A percentile compares a stretch with the other conserved stretches of the same genome.
phyloP scores from a whole-genome alignment of 2,888 invertebrate genomes.

The Herminia tarsipennalis region DNA sequence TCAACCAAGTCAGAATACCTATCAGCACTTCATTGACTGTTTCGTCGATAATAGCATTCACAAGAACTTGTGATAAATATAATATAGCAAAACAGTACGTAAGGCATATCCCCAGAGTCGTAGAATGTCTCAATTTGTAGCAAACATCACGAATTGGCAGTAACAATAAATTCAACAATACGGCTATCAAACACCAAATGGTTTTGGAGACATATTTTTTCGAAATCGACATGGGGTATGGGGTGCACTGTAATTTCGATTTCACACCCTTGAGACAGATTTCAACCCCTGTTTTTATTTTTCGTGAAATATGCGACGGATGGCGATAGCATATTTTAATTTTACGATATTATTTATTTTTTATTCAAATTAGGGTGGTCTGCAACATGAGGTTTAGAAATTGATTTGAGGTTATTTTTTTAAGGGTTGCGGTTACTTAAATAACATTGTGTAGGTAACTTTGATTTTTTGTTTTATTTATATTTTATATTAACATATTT shows the following conservation, averaged over 20 bases:
- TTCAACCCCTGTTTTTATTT: constrained; percentile 55
- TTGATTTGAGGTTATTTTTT: no score
- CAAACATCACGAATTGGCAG: constrained; percentile 35
- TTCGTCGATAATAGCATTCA: not conserved
- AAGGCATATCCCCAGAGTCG: constrained; percentile 8
- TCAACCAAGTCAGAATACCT: no score
- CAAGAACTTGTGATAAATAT: not conserved
- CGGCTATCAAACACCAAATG: constrained; percentile 43
- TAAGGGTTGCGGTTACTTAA: no score
- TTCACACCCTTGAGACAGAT: constrained; percentile 59
- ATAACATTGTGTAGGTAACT: no score
- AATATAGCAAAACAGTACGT: constrained; percentile 8
- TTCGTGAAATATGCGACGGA: constrained; percentile 49
- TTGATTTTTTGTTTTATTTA: no score
- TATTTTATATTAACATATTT: no score
- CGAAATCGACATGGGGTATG: constrained; percentile 47
- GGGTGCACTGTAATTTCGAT: constrained; percentile 53
- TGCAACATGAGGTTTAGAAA: no score
- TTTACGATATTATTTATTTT: constrained; percentile 21
- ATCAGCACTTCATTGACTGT: not conserved
- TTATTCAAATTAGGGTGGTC: constrained; percentile 1
- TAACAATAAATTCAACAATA: constrained; percentile 43
- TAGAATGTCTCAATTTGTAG: constrained; percentile 31
- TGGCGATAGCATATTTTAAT: constrained; percentile 53
- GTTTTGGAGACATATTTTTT: constrained; percentile 48